phyloP scores from a whole-genome alignment of 2,888 invertebrate species.

The Holacanthella duospinosa region DNA sequence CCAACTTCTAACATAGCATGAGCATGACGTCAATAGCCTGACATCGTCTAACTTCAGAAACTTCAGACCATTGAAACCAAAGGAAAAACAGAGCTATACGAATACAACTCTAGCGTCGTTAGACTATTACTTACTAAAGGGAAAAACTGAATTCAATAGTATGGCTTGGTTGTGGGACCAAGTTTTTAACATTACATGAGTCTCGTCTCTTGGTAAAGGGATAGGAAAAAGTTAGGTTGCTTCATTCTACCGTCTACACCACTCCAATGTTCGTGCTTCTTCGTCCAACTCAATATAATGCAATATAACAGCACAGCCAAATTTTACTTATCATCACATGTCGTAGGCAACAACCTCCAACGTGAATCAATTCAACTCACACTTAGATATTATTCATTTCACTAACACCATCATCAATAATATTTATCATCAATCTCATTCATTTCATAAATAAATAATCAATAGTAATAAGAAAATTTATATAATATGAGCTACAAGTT shows the following conservation, averaged over 20 bases:
- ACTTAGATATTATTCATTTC: no score
- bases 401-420: no score
- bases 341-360: no score
- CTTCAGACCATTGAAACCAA: background rate
- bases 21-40: slow-evolving; percentile 35
- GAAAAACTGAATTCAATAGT: slow-evolving; percentile 2
- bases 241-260: background rate
- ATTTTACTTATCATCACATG: no score
- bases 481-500: no score
- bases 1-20: background rate
- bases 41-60: background rate
- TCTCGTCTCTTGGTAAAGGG: no score
- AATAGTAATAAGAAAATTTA: no score
- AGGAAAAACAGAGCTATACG: no score
- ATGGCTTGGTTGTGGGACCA: slow-evolving; percentile 2
- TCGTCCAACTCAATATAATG: background rate
- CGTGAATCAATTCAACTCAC: no score
- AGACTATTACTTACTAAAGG: background rate
- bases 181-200: background rate
- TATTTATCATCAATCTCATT: no score
- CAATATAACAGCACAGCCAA: background rate
- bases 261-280: background rate
- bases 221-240: no score
- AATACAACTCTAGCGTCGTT: background rate
- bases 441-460: no score